Evolutionary conservation across 1,140 invertebrate species (phyloP), one percentile per base, ranked within the genome.

Genomic region (Cydia splendana): DNA sequence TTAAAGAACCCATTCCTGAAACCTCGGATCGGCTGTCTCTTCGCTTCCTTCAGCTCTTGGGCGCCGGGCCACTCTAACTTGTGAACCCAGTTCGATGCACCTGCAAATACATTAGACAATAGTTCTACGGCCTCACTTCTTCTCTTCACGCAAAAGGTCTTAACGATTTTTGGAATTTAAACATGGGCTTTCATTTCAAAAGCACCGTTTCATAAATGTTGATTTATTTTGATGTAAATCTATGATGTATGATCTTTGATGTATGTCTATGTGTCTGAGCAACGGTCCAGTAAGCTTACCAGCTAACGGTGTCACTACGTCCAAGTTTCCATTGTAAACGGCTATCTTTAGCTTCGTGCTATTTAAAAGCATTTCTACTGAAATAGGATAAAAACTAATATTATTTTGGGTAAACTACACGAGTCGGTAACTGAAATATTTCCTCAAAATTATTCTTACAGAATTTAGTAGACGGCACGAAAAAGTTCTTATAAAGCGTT

Each of bases 261-360:
- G 34, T 24, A 24, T 24, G 24, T 24, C 24, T 24, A 20, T 18
- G 12, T 65, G 28, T 28, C 28, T 65, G 10, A 65, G n/a, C 15
- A 24, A 28, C n/a, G n/a, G n/a, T n/a, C n/a, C n/a, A n/a, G n/a
- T 76, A 30, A 75, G 76, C 81, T 84, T 85, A 91, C 91, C 91
- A 34, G 87, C 86, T 48, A 92, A 78, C 3, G 91, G 88, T 34
- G 89, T 89, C 10, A 91, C 83, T 1, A 85, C 84, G 74, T 92
- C 91, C 76, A 91, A 82, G 78, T 92, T 92, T 73, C 91, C 91
- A 81, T 92, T 92, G 45, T 90, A 92, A 20, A 92, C 83, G 5
- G 82, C 87, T 69, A 92, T 84, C 78, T 90, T 90, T 34, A 92
- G 77, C 15, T 83, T 81, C 2, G 88, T 91, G 6, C 78, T 79